These are phyloP conservation scores for Rhegmatorhina hoffmannsi DNA, from an alignment of 2,113 vertebrate genomes.

Conservation along the genomic window DNA sequence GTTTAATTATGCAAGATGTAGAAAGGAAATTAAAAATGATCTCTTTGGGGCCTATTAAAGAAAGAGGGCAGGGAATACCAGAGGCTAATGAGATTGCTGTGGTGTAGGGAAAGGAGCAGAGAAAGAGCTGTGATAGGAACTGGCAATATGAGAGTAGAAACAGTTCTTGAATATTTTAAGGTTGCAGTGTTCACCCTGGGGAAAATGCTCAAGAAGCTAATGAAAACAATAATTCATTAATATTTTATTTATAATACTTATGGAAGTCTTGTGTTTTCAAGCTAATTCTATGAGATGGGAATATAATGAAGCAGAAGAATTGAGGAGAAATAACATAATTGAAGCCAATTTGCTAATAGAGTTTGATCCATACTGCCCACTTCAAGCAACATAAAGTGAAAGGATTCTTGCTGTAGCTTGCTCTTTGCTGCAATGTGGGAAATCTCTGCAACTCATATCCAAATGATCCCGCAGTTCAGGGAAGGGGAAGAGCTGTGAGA, in stretches of 20 bases:
- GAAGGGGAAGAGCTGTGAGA: neutral
- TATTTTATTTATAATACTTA: neutral
- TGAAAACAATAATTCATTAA: slow-evolving; percentile 1
- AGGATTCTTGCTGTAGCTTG: neutral
- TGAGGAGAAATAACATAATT: neutral
- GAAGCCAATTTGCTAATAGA: neutral
- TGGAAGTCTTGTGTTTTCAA: neutral
- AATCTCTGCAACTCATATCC: neutral
- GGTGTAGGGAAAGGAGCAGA: neutral
- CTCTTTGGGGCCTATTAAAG: neutral
- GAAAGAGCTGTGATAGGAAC: neutral
- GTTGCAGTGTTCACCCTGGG: neutral
- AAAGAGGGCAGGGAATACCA: neutral
- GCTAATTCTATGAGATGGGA: neutral
- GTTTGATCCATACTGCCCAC: neutral
- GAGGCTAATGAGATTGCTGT: neutral
- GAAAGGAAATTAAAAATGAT: neutral
- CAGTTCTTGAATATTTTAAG: neutral
- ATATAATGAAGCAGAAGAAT: neutral
- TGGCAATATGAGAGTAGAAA: neutral
- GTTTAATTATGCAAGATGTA: neutral
- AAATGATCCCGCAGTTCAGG: neutral
- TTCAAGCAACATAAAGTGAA: neutral
- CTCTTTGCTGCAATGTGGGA: neutral
- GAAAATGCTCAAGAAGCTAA: neutral